Base-by-base conservation (phyloP, 2,888 invertebrate genomes). In the Tenthredo notha region DNA sequence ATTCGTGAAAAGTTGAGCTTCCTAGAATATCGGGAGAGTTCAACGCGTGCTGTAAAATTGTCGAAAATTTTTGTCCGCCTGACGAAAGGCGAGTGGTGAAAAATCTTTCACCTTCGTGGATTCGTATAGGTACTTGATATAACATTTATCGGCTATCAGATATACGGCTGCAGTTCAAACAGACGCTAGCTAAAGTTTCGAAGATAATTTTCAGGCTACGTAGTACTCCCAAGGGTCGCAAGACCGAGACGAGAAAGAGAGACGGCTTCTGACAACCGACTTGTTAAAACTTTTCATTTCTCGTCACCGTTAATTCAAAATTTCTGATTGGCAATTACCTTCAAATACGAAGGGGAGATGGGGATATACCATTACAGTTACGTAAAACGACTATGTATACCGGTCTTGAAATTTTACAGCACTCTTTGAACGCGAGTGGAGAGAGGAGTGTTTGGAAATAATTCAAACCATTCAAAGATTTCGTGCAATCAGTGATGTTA, bases 381-480 rank as follows among this genome's bases (percentile, higher is more conserved):
- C 61, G 29, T 61, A 29, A 77, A 77, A 29, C 77, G 54, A 54
- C 29, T 37, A 43, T 75, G 25, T 40, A 75, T 47, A 75, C 4
- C 25, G 61, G 21, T 58, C 80, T 77, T 86, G 85, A 86, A 84
- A 86, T 84, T 82, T 85, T 74, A 74, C 77, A 84, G 54, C 70
- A 67, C 80, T 87, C 86, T 88, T 88, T 87, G 86, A 88, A 87
- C 86, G 87, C 72, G 77, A 58, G 75, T n/a, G 15, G 21, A 83
- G 18, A 83, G 29, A n/a, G n/a, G 6, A 77, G 61, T 78, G 25
- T 72, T 84, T 67, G 61, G 85, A 85, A 91, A 92, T 92, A 92
- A 92, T 92, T 91, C 90, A 92, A 91, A 91, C 90, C 89, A 90
- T 89, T 89, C 90, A 91, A 90, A 90, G 89, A 89, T 90, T 86